These are phyloP conservation scores for Holotrichia oblita DNA, from an alignment of 1,140 invertebrate species.

Conservation along the genomic window DNA sequence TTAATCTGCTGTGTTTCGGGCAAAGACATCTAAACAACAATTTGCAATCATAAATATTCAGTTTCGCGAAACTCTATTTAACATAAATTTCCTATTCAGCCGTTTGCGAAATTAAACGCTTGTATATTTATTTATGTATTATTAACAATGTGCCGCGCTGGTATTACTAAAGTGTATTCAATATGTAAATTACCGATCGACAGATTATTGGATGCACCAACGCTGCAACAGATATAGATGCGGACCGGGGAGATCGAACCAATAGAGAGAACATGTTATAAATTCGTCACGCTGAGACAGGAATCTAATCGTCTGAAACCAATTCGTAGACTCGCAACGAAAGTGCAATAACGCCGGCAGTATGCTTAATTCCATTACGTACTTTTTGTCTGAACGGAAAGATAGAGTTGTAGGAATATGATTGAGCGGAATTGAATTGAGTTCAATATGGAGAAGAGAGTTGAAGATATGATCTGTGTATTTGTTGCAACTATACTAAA, in stretches of 20 bases:
- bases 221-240: background rate
- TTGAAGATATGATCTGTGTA: constrained; percentile 3
- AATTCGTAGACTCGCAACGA: background rate
- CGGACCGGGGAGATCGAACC: background rate
- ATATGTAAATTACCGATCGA: constrained; percentile 22
- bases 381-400: background rate
- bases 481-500: too few species aligned
- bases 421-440: background rate
- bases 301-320: constrained; percentile 29
- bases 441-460: background rate
- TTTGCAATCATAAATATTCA: constrained; percentile 27
- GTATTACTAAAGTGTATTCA: constrained; percentile 8
- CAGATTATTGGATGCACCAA: background rate
- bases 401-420: background rate
- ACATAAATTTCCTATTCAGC: constrained; percentile 23
- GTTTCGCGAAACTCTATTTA: background rate
- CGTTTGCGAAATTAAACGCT: constrained; percentile 16
- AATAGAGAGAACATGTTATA: constrained; percentile 12
- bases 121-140: constrained; percentile 14
- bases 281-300: constrained; percentile 32
- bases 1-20: background rate
- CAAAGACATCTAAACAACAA: constrained; percentile 5
- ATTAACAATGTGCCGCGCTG: constrained; percentile 9
- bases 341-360: constrained; percentile 15
- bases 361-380: constrained; percentile 7